A percentile compares a stretch with the other conserved stretches of the same genome.
phyloP scores from a whole-genome alignment of 1,140 invertebrate genomes.

The Ceratitis capitata region DNA sequence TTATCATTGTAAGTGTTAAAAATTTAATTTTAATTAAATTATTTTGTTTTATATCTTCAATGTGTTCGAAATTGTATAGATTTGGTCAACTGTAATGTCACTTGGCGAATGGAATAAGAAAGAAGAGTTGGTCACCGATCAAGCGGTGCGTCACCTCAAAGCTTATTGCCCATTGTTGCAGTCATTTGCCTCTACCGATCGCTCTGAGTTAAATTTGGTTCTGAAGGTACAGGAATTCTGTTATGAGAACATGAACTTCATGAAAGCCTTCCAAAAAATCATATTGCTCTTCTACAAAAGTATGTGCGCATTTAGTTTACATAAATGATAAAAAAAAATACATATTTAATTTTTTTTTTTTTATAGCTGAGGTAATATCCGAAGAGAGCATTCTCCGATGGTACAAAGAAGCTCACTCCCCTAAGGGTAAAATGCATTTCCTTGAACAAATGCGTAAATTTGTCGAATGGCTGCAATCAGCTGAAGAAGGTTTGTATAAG shows the following conservation, averaged over 20 bases:
- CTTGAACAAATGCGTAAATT: slow-evolving; percentile 98
- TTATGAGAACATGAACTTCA: slow-evolving; percentile 98
- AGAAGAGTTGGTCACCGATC: slow-evolving; percentile 94
- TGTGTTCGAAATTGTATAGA: slow-evolving; percentile 64
- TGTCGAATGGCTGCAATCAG: slow-evolving; percentile 95
- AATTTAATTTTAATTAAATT: background rate
- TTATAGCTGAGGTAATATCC: slow-evolving; percentile 83
- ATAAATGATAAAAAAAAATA: background rate
- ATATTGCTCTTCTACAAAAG: slow-evolving; percentile 96
- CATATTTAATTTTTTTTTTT: background rate
- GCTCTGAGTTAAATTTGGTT: slow-evolving; percentile 87
- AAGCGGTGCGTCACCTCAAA: slow-evolving; percentile 90
- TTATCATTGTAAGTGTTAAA: slow-evolving; percentile 74
- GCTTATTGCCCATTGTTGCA: slow-evolving; percentile 85
- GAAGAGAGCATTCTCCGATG: slow-evolving; percentile 93
- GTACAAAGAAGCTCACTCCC: slow-evolving; percentile 91
- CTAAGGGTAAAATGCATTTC: slow-evolving; percentile 96
- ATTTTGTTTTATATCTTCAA: background rate
- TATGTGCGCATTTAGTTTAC: slow-evolving; percentile 61
- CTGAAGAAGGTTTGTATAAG: slow-evolving; percentile 81
- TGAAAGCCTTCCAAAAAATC: slow-evolving; percentile 98
- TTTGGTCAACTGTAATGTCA: slow-evolving; percentile 94
- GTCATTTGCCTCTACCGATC: slow-evolving; percentile 84
- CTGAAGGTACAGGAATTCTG: slow-evolving; percentile 96
- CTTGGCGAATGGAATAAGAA: slow-evolving; percentile 98